phyloP scores from a whole-genome alignment of 2,797 vertebrate genomes.

The Falco biarmicus region DNA sequence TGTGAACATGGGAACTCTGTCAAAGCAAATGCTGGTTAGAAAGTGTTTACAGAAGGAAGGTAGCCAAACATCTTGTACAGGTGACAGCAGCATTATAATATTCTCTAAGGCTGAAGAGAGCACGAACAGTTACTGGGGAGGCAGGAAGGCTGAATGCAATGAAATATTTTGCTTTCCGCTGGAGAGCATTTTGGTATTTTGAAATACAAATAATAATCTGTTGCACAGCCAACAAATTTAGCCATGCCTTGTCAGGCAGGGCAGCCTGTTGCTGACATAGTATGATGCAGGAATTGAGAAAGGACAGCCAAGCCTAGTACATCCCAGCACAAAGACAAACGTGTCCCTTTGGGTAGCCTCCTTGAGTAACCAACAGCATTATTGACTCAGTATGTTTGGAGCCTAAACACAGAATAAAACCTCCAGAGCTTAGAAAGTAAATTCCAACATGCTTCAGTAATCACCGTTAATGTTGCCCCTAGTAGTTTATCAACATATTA shows the following conservation, averaged over 20 bases:
- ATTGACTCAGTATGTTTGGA: neutral
- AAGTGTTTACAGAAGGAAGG: slow-evolving; percentile 73
- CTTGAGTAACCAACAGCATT: neutral
- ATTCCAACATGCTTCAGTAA: slow-evolving; percentile 31
- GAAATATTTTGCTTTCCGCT: neutral
- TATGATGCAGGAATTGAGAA: neutral
- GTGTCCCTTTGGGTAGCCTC: neutral
- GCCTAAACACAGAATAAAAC: neutral
- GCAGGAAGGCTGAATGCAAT: neutral
- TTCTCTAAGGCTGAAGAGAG: neutral
- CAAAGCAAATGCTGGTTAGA: slow-evolving; percentile 74
- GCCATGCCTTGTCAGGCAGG: neutral
- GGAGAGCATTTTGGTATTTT: slow-evolving; percentile 3
- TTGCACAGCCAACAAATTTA: neutral
- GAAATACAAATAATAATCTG: neutral
- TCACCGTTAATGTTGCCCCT: neutral
- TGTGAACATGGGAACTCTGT: slow-evolving; percentile 62
- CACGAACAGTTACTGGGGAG: neutral
- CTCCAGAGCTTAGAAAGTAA: slow-evolving; percentile 8
- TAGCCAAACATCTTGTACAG: slow-evolving; percentile 63
- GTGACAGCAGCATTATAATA: slow-evolving; percentile 48
- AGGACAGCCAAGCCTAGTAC: neutral
- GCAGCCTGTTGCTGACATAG: neutral
- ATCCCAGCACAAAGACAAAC: neutral
- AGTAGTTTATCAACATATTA: slow-evolving; percentile 23